A percentile compares a stretch with the other conserved stretches of the same genome.
These are phyloP conservation scores for Andrena marginata DNA, from an alignment of 2,888 invertebrate genomes.

Conservation along the genomic window DNA sequence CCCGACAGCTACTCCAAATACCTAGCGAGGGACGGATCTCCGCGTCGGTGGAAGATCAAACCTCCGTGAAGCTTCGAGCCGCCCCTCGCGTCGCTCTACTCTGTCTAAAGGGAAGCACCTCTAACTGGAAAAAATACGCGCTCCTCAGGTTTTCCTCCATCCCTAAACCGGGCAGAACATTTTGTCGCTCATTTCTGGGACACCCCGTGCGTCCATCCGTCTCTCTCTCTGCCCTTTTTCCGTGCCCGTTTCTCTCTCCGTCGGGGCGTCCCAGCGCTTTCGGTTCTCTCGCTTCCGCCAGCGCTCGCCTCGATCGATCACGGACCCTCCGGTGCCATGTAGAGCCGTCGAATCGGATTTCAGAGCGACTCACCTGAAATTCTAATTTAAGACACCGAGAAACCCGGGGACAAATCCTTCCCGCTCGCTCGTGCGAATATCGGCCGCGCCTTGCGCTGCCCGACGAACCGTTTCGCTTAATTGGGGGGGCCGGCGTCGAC, in stretches of 20 bases:
- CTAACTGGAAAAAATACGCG: no score
- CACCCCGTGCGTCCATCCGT: neutral
- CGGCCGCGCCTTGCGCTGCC: slow-evolving; percentile 38
- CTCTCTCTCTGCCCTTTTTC: slow-evolving; percentile 17
- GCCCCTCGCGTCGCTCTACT: no score
- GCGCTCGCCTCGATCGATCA: slow-evolving; percentile 63
- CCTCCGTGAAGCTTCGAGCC: no score
- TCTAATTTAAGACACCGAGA: slow-evolving; percentile 71
- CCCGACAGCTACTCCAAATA: no score
- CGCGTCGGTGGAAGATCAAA: no score
- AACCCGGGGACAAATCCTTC: slow-evolving; percentile 50
- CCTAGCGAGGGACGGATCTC: no score
- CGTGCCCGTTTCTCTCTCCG: slow-evolving; percentile 30
- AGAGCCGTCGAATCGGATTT: slow-evolving; percentile 72
- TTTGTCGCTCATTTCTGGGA: neutral
- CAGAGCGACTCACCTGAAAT: slow-evolving; percentile 71
- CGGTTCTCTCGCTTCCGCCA: slow-evolving; percentile 21
- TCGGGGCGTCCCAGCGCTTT: slow-evolving; percentile 9
- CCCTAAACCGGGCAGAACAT: neutral
- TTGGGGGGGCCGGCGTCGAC: slow-evolving; percentile 49
- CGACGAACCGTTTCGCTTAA: slow-evolving; percentile 63
- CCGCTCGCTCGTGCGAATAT: slow-evolving; percentile 57
- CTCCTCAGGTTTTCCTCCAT: neutral
- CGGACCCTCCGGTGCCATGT: slow-evolving; percentile 52
- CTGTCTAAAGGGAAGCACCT: no score